Conservation (phyloP, 2,797 vertebrate genomes). For the Cercopithecus mitis region DNA sequence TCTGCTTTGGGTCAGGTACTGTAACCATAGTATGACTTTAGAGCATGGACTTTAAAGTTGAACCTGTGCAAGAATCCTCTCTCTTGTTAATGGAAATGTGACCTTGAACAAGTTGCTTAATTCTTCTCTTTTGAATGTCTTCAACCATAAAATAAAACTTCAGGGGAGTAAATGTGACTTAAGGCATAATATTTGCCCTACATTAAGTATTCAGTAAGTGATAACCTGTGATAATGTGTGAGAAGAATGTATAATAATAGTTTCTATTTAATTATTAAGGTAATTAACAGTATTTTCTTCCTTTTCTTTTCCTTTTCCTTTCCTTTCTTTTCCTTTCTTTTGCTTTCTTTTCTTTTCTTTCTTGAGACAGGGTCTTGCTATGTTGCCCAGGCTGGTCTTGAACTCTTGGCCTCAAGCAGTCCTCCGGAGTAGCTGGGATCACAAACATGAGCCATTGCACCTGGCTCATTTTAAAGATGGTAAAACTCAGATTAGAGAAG, state of each 20-base stretch:
- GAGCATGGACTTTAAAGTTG: neutral
- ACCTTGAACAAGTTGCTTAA: neutral
- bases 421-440: neutral
- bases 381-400: neutral
- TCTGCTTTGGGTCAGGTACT: neutral
- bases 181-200: neutral
- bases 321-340: neutral
- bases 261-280: neutral
- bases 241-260: neutral
- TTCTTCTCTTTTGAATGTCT: neutral
- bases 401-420: neutral
- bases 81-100: neutral
- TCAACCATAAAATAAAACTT: neutral
- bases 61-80: neutral
- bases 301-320: neutral
- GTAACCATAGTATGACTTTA: neutral
- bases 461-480: neutral
- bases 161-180: neutral
- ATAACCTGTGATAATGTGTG: neutral
- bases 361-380: neutral
- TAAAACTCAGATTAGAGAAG: neutral
- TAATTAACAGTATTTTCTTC: neutral
- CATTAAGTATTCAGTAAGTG: neutral
- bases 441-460: neutral
- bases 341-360: too few species aligned